These are phyloP conservation scores for Zaprionus nigranus DNA, from an alignment of 1,140 invertebrate species.

Conservation along the genomic window DNA sequence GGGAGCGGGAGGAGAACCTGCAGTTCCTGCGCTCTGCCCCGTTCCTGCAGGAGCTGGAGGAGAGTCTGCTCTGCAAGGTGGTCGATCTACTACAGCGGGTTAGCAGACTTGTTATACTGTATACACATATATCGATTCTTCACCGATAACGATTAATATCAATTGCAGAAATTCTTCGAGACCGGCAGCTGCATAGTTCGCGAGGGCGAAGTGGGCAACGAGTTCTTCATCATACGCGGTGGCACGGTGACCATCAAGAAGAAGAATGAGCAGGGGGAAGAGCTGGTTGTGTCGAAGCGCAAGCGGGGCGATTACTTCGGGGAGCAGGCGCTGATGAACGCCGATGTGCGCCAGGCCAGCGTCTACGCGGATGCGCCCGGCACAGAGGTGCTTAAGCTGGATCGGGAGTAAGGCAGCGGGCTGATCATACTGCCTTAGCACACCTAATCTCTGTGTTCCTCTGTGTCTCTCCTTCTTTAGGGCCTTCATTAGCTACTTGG, in stretches of 20 bases:
- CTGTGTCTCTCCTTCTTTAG: conserved; percentile 54
- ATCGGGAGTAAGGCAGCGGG: conserved; percentile 88
- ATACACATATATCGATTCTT: not conserved
- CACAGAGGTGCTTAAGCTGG: conserved; percentile 95
- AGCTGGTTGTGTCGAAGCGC: conserved; percentile 88
- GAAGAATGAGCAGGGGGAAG: conserved; percentile 86
- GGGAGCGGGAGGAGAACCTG: conserved; percentile 92
- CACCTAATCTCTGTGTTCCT: not conserved
- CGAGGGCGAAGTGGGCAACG: conserved; percentile 96
- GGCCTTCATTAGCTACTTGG: conserved; percentile 86
- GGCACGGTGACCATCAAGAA: conserved; percentile 93
- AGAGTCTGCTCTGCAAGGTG: conserved; percentile 93
- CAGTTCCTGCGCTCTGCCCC: conserved; percentile 94
- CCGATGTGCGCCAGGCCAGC: conserved; percentile 94
- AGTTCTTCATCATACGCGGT: conserved; percentile 97
- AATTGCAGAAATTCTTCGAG: conserved; percentile 87
- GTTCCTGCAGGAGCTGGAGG: conserved; percentile 91
- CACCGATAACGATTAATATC: not conserved
- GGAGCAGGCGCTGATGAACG: conserved; percentile 91
- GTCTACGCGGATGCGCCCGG: conserved; percentile 94
- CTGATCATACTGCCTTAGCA: too few relatives aligned
- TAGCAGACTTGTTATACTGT: conserved; percentile 34
- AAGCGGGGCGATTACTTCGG: conserved; percentile 91
- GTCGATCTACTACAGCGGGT: conserved; percentile 95
- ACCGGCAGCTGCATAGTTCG: conserved; percentile 94